Conservation (phyloP, 1,140 invertebrate species). For the Aphidius gifuensis region DNA sequence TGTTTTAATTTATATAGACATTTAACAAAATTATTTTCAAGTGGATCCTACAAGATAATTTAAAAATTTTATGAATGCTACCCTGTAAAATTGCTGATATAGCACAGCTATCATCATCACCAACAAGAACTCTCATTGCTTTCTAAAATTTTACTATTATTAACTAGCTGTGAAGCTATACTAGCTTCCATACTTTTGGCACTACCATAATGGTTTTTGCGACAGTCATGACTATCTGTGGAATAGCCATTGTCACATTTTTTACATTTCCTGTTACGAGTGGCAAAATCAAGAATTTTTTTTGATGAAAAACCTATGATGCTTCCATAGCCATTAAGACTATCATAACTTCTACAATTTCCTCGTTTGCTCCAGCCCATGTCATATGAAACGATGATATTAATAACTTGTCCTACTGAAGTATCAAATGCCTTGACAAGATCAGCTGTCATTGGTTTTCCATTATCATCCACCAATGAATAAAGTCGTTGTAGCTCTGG, state of each 20-base stretch:
- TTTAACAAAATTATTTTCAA: neutral
- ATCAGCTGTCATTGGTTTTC: neutral
- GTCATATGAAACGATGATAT: constrained; percentile 15
- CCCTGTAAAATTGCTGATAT: neutral
- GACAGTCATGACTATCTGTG: no score
- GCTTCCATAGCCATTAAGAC: constrained; percentile 8
- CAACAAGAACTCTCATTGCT: neutral
- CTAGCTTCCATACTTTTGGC: constrained; percentile 14
- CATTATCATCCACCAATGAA: no score
- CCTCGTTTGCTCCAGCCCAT: constrained; percentile 19
- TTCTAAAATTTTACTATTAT: constrained; percentile 15
- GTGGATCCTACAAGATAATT: constrained; percentile 5
- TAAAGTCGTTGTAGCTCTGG: no score
- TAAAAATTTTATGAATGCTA: constrained; percentile 1
- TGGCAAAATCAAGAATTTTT: constrained; percentile 10
- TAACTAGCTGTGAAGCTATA: constrained; percentile 8
- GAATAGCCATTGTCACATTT: no score
- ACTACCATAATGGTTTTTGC: constrained; percentile 1
- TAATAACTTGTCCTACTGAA: neutral
- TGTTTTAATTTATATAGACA: constrained; percentile 11
- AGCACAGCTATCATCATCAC: constrained; percentile 11
- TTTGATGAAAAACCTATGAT: constrained; percentile 12
- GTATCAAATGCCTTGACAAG: neutral
- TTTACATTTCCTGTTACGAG: neutral
- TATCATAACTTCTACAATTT: constrained; percentile 15